A percentile compares a stretch with the other conserved stretches of the same genome.
phyloP scores from a whole-genome alignment of 2,888 invertebrate genomes.

The Mimas tiliae region DNA sequence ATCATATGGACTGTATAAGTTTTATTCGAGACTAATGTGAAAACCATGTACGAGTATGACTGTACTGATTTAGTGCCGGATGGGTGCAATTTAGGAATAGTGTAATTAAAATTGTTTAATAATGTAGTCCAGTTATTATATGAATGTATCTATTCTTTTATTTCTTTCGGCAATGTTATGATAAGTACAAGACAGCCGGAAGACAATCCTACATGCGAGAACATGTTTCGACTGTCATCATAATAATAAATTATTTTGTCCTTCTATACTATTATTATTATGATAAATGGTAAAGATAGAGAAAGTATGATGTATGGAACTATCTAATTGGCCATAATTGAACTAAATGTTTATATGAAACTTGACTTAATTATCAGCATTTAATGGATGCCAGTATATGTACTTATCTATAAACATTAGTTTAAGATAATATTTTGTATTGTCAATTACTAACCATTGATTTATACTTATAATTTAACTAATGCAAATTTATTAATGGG shows the following conservation, averaged over 20 bases:
- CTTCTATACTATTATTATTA: no score
- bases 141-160: background rate
- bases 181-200: background rate
- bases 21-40: conserved; percentile 29
- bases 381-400: background rate
- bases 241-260: no score
- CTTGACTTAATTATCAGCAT: no score
- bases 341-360: no score
- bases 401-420: background rate
- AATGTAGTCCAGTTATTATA: background rate
- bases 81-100: background rate
- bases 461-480: background rate
- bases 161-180: background rate
- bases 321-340: no score
- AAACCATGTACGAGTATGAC: background rate
- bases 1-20: conserved; percentile 28
- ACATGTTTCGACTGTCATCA: no score
- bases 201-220: background rate
- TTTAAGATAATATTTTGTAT: background rate
- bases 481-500: background rate
- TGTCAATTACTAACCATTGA: conserved; percentile 14
- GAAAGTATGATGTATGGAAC: no score
- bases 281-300: no score
- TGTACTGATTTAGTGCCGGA: background rate
- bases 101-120: background rate